phyloP scores from a whole-genome alignment of 2,113 vertebrate genomes.

The Chrysochloris asiatica region DNA sequence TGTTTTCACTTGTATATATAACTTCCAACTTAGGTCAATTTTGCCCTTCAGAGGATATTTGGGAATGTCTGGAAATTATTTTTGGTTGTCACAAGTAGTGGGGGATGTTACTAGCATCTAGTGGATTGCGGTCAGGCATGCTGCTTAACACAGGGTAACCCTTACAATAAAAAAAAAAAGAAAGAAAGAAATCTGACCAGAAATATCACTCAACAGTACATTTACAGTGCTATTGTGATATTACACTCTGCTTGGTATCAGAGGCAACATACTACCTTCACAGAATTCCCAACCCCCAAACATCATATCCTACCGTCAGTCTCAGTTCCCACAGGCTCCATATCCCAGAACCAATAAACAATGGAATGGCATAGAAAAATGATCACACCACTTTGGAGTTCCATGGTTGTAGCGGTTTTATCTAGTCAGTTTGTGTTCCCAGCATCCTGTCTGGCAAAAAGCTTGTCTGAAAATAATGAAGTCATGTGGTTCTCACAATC shows the following conservation, averaged over 20 bases:
- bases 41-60: neutral
- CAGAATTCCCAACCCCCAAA: neutral
- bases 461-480: neutral
- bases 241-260: too few relatives aligned
- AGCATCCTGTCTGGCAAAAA: neutral
- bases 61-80: neutral
- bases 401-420: too few relatives aligned
- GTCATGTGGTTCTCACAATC: neutral
- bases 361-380: neutral
- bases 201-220: too few relatives aligned
- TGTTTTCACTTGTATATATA: neutral
- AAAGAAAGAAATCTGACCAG: too few relatives aligned
- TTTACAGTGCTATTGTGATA: too few relatives aligned
- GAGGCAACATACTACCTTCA: too few relatives aligned
- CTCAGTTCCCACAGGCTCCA: neutral
- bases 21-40: neutral
- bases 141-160: too few relatives aligned
- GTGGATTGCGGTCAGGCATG: neutral
- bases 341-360: neutral
- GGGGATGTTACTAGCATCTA: neutral
- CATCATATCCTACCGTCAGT: neutral
- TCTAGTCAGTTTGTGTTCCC: neutral
- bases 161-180: neutral
- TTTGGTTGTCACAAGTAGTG: neutral
- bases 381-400: neutral